Evolutionary conservation across 2,113 vertebrate species (phyloP).

Genomic region (Myiopsitta monachus): DNA sequence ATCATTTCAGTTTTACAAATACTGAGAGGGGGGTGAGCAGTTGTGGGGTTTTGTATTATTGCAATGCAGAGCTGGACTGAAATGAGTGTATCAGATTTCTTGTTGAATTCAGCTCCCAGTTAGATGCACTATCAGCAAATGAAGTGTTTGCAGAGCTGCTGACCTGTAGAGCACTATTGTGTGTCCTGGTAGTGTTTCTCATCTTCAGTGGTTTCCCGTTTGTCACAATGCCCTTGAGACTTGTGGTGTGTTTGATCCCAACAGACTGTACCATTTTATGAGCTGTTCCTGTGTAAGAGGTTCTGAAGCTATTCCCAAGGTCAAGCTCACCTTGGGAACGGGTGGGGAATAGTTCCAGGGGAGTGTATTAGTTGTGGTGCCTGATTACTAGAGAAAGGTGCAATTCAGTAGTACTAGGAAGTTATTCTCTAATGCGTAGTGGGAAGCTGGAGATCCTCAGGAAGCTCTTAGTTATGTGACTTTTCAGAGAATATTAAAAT

Average conservation of each 20-base stretch:
- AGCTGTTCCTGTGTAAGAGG: background rate
- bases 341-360: background rate
- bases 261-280: background rate
- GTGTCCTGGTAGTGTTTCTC: background rate
- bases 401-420: background rate
- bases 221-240: background rate
- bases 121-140: background rate
- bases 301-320: background rate
- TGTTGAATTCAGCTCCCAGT: background rate
- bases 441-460: constrained; percentile 35
- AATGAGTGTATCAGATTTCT: background rate
- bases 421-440: background rate
- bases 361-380: background rate
- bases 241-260: too few species aligned
- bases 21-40: background rate
- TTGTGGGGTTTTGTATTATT: background rate
- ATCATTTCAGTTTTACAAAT: background rate
- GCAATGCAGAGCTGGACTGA: background rate
- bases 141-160: background rate
- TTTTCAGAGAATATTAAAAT: constrained; percentile 56
- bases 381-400: background rate
- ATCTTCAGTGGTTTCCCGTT: background rate
- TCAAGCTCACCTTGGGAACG: background rate
- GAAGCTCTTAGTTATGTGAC: constrained; percentile 30
- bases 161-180: background rate